Percentiles rank a stretch among this genome's conserved stretches.
Evolutionary conservation across 2,888 invertebrate genomes (phyloP).

Genomic region (Tetramorium bicarinatum): DNA sequence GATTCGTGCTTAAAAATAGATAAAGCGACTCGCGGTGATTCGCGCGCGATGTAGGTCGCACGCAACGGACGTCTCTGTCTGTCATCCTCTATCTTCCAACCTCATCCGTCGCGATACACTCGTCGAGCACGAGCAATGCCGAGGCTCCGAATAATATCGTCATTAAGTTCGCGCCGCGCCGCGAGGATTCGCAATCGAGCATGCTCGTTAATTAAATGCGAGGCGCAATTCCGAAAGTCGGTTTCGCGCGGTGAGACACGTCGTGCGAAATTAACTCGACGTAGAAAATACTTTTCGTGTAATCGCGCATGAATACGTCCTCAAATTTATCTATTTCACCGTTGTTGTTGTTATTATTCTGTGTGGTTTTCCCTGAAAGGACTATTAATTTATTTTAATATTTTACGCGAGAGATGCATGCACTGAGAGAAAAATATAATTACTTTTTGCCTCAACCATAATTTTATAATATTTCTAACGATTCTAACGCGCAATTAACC

Average conservation of each 20-base stretch:
- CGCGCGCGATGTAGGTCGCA: constrained; percentile 56
- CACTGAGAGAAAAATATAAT: no score
- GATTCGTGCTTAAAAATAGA: constrained; percentile 53
- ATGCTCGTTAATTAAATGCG: constrained; percentile 56
- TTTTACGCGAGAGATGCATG: neutral
- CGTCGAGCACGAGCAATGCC: constrained; percentile 34
- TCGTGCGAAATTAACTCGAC: constrained; percentile 28
- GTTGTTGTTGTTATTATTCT: neutral
- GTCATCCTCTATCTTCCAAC: constrained; percentile 33
- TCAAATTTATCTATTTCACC: neutral
- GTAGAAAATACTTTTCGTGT: neutral
- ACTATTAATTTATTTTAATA: neutral
- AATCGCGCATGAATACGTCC: neutral
- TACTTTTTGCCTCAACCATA: no score
- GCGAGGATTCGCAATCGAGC: constrained; percentile 35
- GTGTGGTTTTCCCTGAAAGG: neutral
- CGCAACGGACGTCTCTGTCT: constrained; percentile 47
- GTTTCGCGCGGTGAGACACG: constrained; percentile 41
- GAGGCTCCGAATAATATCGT: constrained; percentile 52
- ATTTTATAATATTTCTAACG: no score
- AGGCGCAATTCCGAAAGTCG: constrained; percentile 49
- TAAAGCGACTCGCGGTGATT: constrained; percentile 54
- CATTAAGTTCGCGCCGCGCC: constrained; percentile 40
- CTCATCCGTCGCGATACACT: constrained; percentile 24
- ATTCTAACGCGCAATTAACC: no score